A percentile compares a stretch with the other conserved stretches of the same genome.
These are phyloP conservation scores for Archaeoteleia sp. DNA, from an alignment of 2,888 invertebrate species.

Conservation along the genomic window DNA sequence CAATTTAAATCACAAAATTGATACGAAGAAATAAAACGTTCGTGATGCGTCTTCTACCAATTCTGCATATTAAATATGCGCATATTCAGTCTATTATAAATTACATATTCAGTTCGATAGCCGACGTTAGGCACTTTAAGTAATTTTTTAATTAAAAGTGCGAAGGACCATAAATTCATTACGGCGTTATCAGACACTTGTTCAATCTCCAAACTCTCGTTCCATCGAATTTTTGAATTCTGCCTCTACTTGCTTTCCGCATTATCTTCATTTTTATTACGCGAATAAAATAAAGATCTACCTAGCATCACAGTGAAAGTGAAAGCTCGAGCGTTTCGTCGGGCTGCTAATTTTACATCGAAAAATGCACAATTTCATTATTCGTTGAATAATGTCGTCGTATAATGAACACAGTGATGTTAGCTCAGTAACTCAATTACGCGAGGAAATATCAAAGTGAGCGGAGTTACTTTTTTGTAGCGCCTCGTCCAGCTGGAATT, in stretches of 20 bases:
- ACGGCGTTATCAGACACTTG: slow-evolving; percentile 23
- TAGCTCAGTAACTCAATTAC: slow-evolving; percentile 18
- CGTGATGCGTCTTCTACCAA: too few relatives aligned
- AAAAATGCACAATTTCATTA: slow-evolving; percentile 27
- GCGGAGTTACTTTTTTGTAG: slow-evolving; percentile 5
- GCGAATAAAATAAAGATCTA: slow-evolving; percentile 15
- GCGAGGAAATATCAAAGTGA: slow-evolving; percentile 15
- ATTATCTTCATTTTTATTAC: slow-evolving; percentile 8
- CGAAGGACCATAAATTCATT: slow-evolving; percentile 56
- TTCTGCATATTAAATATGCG: too few relatives aligned
- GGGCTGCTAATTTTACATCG: slow-evolving; percentile 13
- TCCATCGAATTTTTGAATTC: background rate
- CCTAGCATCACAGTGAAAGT: slow-evolving; percentile 22
- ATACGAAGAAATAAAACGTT: too few relatives aligned
- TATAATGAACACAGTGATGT: slow-evolving; percentile 23
- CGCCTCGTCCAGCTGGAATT: background rate
- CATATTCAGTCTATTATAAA: too few relatives aligned
- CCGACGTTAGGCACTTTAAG: too few relatives aligned
- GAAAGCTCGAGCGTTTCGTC: slow-evolving; percentile 10
- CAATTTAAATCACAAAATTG: too few relatives aligned
- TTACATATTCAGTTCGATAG: too few relatives aligned
- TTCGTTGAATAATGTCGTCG: slow-evolving; percentile 20
- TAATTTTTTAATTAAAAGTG: slow-evolving; percentile 56
- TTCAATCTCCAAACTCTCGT: slow-evolving; percentile 5
- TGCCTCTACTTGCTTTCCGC: background rate